Percentiles rank a stretch among this genome's conserved stretches.
phyloP scores from a whole-genome alignment of 2,888 invertebrate genomes.

The Abscondita cerata region DNA sequence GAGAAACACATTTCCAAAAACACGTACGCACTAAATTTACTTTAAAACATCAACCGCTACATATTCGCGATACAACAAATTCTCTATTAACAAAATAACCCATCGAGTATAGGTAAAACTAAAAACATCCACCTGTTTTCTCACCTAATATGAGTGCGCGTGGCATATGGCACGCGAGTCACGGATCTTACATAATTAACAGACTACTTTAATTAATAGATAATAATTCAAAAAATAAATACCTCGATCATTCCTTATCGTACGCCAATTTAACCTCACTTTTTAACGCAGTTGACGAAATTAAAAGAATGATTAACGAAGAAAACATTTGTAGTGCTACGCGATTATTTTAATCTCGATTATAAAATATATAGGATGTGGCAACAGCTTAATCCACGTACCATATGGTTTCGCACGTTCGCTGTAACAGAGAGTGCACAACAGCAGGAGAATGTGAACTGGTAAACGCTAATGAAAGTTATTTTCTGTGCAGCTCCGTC shows the following conservation, averaged over 20 bases:
- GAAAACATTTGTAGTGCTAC: too few relatives aligned
- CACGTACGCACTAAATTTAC: too few relatives aligned
- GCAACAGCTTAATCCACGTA: conserved; percentile 38
- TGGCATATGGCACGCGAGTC: conserved; percentile 29
- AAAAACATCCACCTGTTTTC: conserved; percentile 39
- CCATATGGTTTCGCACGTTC: conserved; percentile 48
- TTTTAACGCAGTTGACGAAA: conserved; percentile 3
- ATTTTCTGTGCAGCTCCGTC: conserved; percentile 44
- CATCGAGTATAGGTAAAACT: conserved; percentile 11
- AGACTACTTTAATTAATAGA: conserved; percentile 4
- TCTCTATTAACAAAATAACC: too few relatives aligned
- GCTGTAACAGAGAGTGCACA: conserved; percentile 43
- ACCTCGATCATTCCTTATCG: not conserved
- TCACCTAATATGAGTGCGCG: conserved; percentile 30
- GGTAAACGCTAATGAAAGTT: conserved; percentile 51
- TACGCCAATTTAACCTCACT: conserved; percentile 36
- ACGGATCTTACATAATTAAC: conserved; percentile 19
- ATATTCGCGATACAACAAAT: too few relatives aligned
- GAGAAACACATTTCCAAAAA: too few relatives aligned
- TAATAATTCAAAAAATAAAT: not conserved
- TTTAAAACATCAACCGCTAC: too few relatives aligned
- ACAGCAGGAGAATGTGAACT: conserved; percentile 53
- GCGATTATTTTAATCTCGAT: too few relatives aligned
- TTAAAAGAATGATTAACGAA: not conserved
- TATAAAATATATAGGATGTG: too few relatives aligned